Conservation (phyloP, 2,113 vertebrate genomes). For the Gila orcuttii region DNA sequence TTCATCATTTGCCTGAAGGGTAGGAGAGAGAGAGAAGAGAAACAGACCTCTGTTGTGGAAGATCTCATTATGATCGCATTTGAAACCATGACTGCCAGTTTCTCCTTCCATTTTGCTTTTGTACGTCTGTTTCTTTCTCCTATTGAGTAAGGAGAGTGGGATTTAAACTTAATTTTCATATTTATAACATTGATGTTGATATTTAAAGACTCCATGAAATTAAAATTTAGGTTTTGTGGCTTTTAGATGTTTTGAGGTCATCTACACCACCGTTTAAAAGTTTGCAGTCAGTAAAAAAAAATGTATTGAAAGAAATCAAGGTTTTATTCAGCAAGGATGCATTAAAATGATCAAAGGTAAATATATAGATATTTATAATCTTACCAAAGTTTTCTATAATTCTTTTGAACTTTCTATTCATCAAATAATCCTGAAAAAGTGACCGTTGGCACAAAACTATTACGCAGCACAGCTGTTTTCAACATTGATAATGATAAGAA, state of each 20-base stretch:
- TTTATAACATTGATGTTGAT: not conserved
- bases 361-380: not conserved
- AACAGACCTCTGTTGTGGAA: slow-evolving; percentile 24
- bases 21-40: not conserved
- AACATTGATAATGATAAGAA: not conserved
- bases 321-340: not conserved
- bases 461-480: not conserved
- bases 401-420: not conserved
- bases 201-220: slow-evolving; percentile 1
- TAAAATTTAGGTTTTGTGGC: not conserved
- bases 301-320: not conserved
- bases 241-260: slow-evolving; percentile 1
- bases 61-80: slow-evolving; percentile 39
- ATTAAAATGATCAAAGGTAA: not conserved
- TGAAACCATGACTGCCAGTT: slow-evolving; percentile 4
- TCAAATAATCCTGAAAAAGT: not conserved
- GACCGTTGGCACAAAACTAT: too few relatives aligned
- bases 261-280: not conserved
- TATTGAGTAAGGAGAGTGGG: not conserved
- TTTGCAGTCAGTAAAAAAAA: not conserved
- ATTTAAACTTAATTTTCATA: slow-evolving; percentile 19
- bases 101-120: slow-evolving; percentile 12
- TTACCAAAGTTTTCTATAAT: not conserved
- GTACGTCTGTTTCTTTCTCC: not conserved
- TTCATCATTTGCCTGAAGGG: too few relatives aligned